Evolutionary conservation across 2,113 vertebrate species (phyloP).

Genomic region (Glaucidium brasilianum): DNA sequence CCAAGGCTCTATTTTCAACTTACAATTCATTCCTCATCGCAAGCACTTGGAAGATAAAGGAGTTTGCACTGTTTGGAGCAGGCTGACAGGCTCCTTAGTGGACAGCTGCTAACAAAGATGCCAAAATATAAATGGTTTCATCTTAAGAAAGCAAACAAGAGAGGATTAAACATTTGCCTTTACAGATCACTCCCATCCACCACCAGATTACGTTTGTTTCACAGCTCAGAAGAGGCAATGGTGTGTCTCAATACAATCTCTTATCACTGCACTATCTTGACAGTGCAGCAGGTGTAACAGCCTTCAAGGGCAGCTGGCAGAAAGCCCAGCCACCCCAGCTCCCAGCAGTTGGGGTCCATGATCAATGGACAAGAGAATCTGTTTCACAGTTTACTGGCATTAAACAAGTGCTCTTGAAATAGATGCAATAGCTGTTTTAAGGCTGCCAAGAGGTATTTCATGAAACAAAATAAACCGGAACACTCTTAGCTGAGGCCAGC

Average conservation of each 20-base stretch:
- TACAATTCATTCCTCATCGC: neutral
- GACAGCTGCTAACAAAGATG: neutral
- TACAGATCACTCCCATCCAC: neutral
- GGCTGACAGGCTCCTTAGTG: neutral
- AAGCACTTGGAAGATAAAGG: neutral
- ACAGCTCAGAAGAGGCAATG: neutral
- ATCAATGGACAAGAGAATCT: neutral
- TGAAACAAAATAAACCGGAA: neutral
- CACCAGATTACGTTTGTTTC: neutral
- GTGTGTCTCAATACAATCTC: neutral
- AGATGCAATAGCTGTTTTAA: neutral
- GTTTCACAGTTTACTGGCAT: neutral
- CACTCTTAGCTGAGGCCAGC: neutral
- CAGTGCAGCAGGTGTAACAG: neutral
- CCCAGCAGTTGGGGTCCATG: neutral
- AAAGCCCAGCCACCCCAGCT: neutral
- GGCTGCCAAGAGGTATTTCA: neutral
- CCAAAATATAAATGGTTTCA: slow-evolving; percentile 5
- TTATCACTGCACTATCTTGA: neutral
- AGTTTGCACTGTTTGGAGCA: neutral
- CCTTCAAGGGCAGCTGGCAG: neutral
- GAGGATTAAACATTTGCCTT: neutral
- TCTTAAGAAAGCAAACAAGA: neutral
- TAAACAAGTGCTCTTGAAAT: neutral
- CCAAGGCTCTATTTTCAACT: neutral